Evolutionary conservation across 2,113 vertebrate genomes (phyloP).

Genomic region (Petromus typicus): DNA sequence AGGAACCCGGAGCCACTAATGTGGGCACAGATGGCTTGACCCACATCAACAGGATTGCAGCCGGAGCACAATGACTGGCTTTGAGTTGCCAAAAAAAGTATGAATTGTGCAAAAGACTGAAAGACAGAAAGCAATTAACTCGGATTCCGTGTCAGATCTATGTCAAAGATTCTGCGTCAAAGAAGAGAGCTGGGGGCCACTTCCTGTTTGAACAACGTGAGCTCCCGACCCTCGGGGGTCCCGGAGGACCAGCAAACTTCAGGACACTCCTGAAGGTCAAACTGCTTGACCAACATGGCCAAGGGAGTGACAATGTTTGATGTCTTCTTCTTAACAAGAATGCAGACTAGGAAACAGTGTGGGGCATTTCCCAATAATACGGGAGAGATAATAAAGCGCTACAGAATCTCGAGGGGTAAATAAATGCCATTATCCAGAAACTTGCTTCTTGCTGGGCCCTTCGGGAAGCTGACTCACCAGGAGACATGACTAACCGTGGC

Average conservation of each 20-base stretch:
- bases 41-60: fast-evolving
- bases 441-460: background rate
- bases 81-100: background rate
- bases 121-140: background rate
- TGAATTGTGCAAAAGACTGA: background rate
- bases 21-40: background rate
- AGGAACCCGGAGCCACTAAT: fast-evolving
- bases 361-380: background rate
- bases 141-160: background rate
- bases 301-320: background rate
- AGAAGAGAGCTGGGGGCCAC: background rate
- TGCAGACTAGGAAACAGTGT: background rate
- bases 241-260: background rate
- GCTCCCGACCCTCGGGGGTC: background rate
- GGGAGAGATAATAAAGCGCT: background rate
- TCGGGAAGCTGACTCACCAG: background rate
- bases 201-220: background rate
- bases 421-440: conserved; percentile 18
- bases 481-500: background rate
- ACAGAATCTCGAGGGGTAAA: background rate
- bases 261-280: background rate
- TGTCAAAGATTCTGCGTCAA: background rate
- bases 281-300: background rate
- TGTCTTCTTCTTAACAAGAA: background rate
- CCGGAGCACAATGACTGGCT: background rate